Evolutionary conservation across 2,113 vertebrate genomes (phyloP), one percentile per base, ranked within the genome.

Genomic region (Equus przewalskii): DNA sequence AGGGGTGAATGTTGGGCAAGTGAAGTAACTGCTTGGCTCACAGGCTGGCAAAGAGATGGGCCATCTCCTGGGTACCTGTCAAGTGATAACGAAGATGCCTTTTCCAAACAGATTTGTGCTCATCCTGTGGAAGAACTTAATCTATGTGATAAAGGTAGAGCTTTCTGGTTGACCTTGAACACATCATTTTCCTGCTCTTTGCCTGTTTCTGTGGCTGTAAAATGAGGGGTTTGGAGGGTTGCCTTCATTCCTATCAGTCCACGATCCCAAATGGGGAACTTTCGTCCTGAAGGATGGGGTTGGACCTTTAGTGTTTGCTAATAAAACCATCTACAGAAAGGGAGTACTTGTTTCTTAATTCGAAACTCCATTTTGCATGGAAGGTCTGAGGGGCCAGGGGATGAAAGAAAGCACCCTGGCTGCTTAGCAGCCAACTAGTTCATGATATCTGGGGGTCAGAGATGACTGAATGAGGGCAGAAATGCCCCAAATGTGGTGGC

Each of bases 331-430:
- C 46, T 62, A 28, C 7, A 94, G 44, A 95, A 26, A 80, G 75
- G 56, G 21, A 62, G 21, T 51, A 60, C 89, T 96, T 92, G 76
- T 93, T 76, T 94, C 62, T 80, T 70, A 93, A 85, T 80, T 84
- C 4, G 51, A 93, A 93, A 80, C 67, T 80, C 64, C 5, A 81
- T 95, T 94, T 96, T 49, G 60, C 6, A 26, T 51, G 28, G n/a
- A 85, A 91, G 19, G 30, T 67, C 56, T 58, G 79, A 83, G 41
- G 56, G 18, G 7, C 15, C 13, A 16, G 0, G 0, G 3, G n/a
- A 22, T 41, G 73, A 30, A 76, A 64, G 54, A 24, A 51, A 79
- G 56, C 14, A 46, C 28, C 44, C 69, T 26, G 8, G 64, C 60
- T 82, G 24, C 51, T 94, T 41, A 54, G 7, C 26, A 81, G 58